phyloP scores from a whole-genome alignment of 2,888 invertebrate species.

The Drosophila nr. perissopoda region DNA sequence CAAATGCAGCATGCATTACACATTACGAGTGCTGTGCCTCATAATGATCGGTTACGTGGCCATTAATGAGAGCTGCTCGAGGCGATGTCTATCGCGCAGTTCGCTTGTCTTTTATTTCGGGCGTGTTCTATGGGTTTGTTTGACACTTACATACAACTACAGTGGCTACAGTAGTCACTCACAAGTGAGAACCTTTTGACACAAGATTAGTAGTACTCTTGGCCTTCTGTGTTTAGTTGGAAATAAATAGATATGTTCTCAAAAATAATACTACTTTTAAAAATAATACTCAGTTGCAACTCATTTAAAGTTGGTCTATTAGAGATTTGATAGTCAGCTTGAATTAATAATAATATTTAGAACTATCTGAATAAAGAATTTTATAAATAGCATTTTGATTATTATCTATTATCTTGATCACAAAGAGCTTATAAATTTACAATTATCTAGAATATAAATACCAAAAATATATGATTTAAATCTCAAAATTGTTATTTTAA shows the following conservation, averaged over 20 bases:
- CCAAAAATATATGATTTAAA: background rate
- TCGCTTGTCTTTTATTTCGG: constrained; percentile 25
- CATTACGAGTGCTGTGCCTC: constrained; percentile 15
- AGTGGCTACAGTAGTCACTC: background rate
- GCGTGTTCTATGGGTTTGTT: constrained; percentile 35
- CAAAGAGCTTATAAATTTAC: too few relatives aligned
- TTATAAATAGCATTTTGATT: background rate
- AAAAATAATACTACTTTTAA: background rate
- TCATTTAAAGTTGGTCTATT: background rate
- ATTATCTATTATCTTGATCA: background rate
- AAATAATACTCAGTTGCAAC: background rate
- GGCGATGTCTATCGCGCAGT: constrained; percentile 30
- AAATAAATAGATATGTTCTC: background rate
- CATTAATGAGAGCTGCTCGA: constrained; percentile 47
- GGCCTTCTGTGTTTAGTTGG: background rate
- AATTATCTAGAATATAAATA: too few relatives aligned
- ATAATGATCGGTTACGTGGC: constrained; percentile 57
- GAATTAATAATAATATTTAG: background rate
- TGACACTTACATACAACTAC: constrained; percentile 27
- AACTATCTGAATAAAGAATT: background rate
- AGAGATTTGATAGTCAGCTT: background rate
- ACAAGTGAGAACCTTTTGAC: background rate
- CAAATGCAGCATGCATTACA: constrained; percentile 14
- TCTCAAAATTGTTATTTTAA: background rate
- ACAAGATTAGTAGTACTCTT: too few relatives aligned